These are phyloP conservation scores for Tipula unca DNA, from an alignment of 2,888 invertebrate genomes.

Conservation along the genomic window DNA sequence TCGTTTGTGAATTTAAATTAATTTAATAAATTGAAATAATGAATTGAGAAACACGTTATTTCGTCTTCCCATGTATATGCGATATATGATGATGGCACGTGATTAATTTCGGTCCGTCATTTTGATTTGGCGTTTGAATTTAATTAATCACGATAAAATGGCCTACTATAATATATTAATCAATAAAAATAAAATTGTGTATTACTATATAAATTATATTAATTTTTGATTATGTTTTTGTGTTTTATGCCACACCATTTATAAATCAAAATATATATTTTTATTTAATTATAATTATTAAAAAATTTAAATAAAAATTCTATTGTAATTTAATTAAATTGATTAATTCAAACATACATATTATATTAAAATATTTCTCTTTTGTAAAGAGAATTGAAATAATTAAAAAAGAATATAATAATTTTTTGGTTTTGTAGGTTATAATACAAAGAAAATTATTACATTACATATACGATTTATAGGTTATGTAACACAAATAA, in stretches of 20 bases:
- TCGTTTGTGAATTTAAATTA: not conserved
- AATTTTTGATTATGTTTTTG: not conserved
- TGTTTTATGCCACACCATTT: not conserved
- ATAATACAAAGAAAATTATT: not conserved
- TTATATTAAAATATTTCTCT: not conserved
- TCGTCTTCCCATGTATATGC: not conserved
- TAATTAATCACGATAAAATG: not conserved
- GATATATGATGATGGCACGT: not conserved
- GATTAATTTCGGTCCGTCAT: not conserved
- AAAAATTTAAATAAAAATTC: not conserved
- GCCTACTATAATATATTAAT: not conserved
- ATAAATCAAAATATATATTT: not conserved
- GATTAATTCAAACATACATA: not conserved
- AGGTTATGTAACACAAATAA: not conserved
- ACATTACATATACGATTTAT: not conserved
- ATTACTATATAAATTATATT: not conserved
- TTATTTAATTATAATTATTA: not conserved
- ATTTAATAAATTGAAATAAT: not conserved
- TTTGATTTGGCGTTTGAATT: not conserved
- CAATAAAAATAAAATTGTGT: not conserved
- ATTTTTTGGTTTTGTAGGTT: not conserved
- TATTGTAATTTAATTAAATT: not conserved
- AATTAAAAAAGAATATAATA: not conserved
- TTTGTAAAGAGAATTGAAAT: not conserved
- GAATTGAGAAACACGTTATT: not conserved